phyloP scores from a whole-genome alignment of 2,113 vertebrate species.

The Lasiurus cinereus region DNA sequence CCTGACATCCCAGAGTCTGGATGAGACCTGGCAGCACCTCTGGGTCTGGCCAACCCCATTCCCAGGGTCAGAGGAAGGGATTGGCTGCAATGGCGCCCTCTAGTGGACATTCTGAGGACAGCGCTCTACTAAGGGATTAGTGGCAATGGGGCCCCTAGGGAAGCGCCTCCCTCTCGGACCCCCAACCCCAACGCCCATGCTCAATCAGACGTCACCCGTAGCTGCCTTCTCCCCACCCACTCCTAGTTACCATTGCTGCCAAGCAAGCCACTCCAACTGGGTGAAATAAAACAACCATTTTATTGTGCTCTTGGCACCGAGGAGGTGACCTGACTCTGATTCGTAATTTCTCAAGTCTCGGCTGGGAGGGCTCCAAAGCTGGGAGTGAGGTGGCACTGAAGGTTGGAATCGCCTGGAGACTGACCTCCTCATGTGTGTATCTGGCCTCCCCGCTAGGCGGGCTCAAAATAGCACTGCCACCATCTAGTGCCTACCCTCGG shows the following conservation, averaged over 20 bases:
- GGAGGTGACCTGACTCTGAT: neutral
- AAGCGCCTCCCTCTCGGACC: too few species aligned
- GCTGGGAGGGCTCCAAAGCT: neutral
- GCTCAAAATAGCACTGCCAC: neutral
- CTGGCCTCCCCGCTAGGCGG: neutral
- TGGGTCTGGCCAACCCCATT: neutral
- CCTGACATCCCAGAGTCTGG: neutral
- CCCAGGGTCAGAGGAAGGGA: neutral
- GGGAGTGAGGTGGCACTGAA: neutral
- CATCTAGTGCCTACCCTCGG: neutral
- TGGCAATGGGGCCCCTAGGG: neutral
- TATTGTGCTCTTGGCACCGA: neutral
- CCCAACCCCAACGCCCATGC: accelerated
- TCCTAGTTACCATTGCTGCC: neutral
- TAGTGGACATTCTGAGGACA: too few species aligned
- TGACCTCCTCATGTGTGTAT: neutral
- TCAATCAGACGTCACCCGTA: neutral
- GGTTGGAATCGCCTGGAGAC: neutral
- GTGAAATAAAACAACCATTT: neutral
- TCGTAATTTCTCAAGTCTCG: neutral
- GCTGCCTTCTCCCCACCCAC: neutral
- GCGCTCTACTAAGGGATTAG: too few species aligned
- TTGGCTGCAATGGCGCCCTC: too few species aligned
- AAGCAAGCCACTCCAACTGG: neutral
- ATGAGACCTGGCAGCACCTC: neutral